These are phyloP conservation scores for Ornithoptera priamus DNA, from an alignment of 2,888 invertebrate genomes.

Conservation along the genomic window DNA sequence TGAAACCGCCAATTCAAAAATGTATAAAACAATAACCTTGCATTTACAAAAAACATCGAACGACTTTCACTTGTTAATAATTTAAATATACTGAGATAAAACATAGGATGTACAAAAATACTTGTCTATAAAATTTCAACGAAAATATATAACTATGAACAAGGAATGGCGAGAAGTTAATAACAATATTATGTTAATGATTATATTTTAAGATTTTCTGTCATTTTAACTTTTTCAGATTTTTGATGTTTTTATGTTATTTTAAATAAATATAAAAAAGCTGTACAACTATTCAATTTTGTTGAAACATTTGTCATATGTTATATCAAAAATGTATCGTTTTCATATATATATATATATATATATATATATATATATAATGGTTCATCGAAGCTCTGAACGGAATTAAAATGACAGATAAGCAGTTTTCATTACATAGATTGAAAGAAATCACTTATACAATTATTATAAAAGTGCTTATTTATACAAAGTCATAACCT, in stretches of 20 bases:
- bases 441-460: conserved; percentile 20
- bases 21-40: conserved; percentile 18
- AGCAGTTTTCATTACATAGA: conserved; percentile 17
- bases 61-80: conserved; percentile 15
- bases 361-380: no score
- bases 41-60: conserved; percentile 16
- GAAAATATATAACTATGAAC: conserved; percentile 47
- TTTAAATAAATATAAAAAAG: not conserved
- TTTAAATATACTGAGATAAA: conserved; percentile 32
- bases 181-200: conserved; percentile 39
- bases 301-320: not conserved
- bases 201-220: conserved; percentile 27
- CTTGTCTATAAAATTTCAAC: conserved; percentile 40
- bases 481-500: conserved; percentile 21
- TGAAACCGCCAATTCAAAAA: not conserved
- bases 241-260: not conserved
- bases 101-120: conserved; percentile 41
- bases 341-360: not conserved
- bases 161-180: conserved; percentile 60
- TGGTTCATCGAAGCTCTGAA: not conserved
- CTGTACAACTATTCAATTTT: not conserved
- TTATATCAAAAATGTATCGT: not conserved
- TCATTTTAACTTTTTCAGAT: conserved; percentile 19
- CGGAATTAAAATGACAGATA: conserved; percentile 18
- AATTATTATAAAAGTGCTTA: conserved; percentile 23